These are phyloP conservation scores for Oreochromis spilurus DNA, from an alignment of 2,113 vertebrate species.

Conservation along the genomic window DNA sequence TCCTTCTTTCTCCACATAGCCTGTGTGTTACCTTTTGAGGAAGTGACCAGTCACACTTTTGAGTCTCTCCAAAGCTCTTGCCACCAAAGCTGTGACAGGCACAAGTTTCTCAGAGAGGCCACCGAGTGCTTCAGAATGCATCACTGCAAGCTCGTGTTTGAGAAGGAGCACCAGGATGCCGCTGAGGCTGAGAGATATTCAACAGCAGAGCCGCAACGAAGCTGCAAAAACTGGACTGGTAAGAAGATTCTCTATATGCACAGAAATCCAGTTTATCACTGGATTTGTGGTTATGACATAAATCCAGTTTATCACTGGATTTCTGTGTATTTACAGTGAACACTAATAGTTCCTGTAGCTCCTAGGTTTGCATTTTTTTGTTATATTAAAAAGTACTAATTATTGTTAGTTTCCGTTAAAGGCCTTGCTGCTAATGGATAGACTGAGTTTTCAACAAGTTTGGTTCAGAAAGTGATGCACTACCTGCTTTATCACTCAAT, in stretches of 20 bases:
- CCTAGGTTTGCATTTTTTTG: neutral
- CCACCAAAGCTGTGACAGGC: conserved; percentile 59
- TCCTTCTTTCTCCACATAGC: conserved; percentile 14
- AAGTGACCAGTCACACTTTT: conserved; percentile 59
- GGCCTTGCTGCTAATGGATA: neutral
- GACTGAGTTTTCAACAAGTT: neutral
- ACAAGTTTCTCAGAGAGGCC: conserved; percentile 49
- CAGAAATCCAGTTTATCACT: neutral
- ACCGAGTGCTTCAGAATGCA: conserved; percentile 32
- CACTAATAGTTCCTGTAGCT: neutral
- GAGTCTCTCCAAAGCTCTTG: conserved; percentile 34
- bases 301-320: neutral
- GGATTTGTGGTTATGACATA: neutral
- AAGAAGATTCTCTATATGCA: neutral
- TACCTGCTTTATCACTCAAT: neutral
- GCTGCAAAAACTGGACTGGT: neutral
- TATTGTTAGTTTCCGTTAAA: neutral
- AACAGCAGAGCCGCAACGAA: neutral
- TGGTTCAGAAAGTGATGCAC: neutral
- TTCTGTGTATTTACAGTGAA: neutral
- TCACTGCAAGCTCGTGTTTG: neutral
- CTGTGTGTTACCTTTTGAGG: conserved; percentile 56
- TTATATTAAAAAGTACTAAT: neutral
- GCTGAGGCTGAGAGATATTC: neutral
- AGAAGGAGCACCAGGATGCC: neutral